A percentile compares a stretch with the other conserved stretches of the same genome.
Conservation (phyloP, 92 coral and sea anemone genomes). For the Galaxea fascicularis region DNA sequence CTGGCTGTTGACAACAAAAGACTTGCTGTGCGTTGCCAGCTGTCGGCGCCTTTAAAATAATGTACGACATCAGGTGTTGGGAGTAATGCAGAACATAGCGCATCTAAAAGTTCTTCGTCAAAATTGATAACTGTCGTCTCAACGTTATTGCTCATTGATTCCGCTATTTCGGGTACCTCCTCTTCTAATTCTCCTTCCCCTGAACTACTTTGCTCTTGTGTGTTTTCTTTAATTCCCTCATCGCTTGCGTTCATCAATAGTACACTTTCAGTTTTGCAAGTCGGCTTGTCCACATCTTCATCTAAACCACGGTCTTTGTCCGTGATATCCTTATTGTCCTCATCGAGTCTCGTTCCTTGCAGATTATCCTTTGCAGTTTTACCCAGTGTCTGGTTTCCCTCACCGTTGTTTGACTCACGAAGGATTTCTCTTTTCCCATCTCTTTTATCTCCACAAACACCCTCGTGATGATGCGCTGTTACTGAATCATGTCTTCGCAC, state of each 20-base stretch:
- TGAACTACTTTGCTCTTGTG: neutral
- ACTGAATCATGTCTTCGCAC: neutral
- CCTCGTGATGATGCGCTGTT: neutral
- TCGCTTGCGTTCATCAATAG: neutral
- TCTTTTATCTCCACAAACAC: neutral
- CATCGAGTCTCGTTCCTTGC: neutral
- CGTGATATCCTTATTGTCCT: neutral
- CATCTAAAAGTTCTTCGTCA: constrained; percentile 62
- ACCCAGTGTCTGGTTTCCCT: neutral
- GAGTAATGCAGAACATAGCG: constrained; percentile 72
- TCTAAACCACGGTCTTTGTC: neutral
- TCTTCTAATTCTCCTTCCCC: neutral
- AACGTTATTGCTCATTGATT: neutral
- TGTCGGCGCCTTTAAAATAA: constrained; percentile 53
- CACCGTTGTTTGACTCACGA: neutral
- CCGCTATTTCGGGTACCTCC: neutral
- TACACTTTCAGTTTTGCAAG: neutral
- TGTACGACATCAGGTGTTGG: constrained; percentile 68
- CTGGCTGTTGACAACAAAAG: constrained; percentile 77
- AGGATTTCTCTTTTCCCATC: neutral
- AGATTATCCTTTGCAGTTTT: neutral
- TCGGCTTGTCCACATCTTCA: neutral
- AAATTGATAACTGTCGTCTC: neutral
- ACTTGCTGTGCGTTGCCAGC: constrained; percentile 74
- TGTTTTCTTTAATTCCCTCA: neutral